Conservation (phyloP, 2,888 invertebrate genomes). For the Drosophila nr. fundita region DNA sequence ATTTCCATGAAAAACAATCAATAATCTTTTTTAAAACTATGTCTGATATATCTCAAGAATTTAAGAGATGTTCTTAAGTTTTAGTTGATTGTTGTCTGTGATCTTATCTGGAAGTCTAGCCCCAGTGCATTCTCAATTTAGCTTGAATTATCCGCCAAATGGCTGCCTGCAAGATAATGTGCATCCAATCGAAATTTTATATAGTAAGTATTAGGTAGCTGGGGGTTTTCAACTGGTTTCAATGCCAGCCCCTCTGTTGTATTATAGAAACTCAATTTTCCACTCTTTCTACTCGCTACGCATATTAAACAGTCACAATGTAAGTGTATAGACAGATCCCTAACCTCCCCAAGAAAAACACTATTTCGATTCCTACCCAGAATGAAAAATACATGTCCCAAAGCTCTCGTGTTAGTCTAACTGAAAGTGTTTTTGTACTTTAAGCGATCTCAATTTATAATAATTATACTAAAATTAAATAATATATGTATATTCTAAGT, state of each 20-base stretch:
- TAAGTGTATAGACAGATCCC: slow-evolving; percentile 71
- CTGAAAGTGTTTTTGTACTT: slow-evolving; percentile 78
- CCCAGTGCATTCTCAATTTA: background rate
- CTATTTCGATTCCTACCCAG: slow-evolving; percentile 24
- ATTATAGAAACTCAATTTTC: slow-evolving; percentile 78
- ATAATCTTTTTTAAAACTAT: background rate
- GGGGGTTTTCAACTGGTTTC: slow-evolving; percentile 47
- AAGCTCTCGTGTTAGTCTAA: slow-evolving; percentile 78
- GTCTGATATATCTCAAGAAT: background rate
- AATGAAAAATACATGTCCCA: slow-evolving; percentile 16
- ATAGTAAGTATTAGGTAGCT: slow-evolving; percentile 67
- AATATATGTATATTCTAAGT: slow-evolving; percentile 57
- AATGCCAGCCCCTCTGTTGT: slow-evolving; percentile 73
- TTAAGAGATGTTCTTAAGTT: background rate
- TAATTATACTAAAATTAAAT: slow-evolving; percentile 51
- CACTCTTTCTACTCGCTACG: slow-evolving; percentile 81
- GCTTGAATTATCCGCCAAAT: no score
- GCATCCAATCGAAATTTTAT: slow-evolving; percentile 48
- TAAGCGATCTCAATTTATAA: slow-evolving; percentile 75
- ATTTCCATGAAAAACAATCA: background rate
- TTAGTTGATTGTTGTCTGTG: background rate
- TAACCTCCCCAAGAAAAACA: background rate
- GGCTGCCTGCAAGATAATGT: slow-evolving; percentile 40
- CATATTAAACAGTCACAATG: slow-evolving; percentile 48
- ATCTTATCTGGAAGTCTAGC: background rate